phyloP scores from a whole-genome alignment of 2,888 invertebrate species.

The Desoria tigrina region DNA sequence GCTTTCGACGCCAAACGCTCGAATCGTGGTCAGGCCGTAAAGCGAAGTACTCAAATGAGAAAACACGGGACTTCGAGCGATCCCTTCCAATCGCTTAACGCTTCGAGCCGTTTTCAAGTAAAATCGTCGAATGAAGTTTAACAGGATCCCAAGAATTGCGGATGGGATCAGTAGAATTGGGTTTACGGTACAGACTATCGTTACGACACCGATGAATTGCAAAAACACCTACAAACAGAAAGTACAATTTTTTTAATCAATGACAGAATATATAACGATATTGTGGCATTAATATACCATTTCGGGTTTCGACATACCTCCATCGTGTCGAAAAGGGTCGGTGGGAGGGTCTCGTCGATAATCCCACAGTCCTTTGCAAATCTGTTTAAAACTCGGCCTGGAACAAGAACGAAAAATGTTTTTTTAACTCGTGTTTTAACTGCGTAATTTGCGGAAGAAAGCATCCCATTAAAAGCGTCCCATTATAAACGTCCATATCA shows the following conservation, averaged over 20 bases:
- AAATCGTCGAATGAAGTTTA: conserved; percentile 57
- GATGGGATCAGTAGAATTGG: conserved; percentile 54
- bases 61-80: conserved; percentile 55
- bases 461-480: too few species aligned
- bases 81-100: conserved; percentile 60
- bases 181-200: conserved; percentile 44
- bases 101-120: conserved; percentile 59
- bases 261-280: too few species aligned
- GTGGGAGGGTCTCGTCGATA: conserved; percentile 49
- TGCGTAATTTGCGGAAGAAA: too few species aligned
- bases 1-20: conserved; percentile 81
- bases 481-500: too few species aligned
- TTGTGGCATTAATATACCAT: too few species aligned
- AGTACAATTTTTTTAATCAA: too few species aligned
- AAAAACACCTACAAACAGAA: conserved; percentile 52
- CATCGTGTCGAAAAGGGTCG: conserved; percentile 47
- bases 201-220: conserved; percentile 53
- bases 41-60: conserved; percentile 53
- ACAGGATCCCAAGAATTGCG: conserved; percentile 56
- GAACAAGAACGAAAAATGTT: neutral
- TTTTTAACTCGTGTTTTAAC: too few species aligned
- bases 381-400: conserved; percentile 14
- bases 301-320: too few species aligned
- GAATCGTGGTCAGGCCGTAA: conserved; percentile 54
- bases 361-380: conserved; percentile 26